These are phyloP conservation scores for Rhagonycha fulva DNA, from an alignment of 2,888 invertebrate genomes.

Conservation along the genomic window DNA sequence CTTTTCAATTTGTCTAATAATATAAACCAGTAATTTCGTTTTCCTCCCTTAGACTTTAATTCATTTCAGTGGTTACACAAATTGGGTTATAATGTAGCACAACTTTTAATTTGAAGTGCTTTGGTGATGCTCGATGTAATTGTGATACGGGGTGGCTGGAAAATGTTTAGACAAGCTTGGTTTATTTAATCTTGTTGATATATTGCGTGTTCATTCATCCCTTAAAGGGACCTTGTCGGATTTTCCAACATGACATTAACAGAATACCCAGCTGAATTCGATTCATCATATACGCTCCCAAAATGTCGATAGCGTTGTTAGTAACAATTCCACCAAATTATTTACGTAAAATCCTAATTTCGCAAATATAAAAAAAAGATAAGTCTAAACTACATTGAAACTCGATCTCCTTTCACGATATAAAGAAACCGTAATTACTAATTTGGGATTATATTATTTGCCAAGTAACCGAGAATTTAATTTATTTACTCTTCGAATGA, in stretches of 20 bases:
- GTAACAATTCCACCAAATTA: not conserved
- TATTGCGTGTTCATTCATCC: not conserved
- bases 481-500: not conserved
- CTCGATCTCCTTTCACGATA: not conserved
- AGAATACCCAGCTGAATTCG: not conserved
- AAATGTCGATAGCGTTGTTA: not conserved
- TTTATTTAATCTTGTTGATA: not conserved
- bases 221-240: not conserved
- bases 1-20: slow-evolving; percentile 8
- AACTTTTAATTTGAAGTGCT: not conserved
- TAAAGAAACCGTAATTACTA: not conserved
- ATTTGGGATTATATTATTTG: not conserved
- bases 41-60: not conserved
- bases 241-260: not conserved
- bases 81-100: not conserved
- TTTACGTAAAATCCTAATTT: not conserved
- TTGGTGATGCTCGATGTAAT: not conserved
- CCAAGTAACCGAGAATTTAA: not conserved
- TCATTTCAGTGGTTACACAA: not conserved
- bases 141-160: not conserved
- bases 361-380: not conserved
- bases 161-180: not conserved
- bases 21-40: not conserved
- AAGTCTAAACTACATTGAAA: not conserved
- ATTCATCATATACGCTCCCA: not conserved